Evolutionary conservation across 2,113 vertebrate genomes (phyloP), one percentile per base, ranked within the genome.

Genomic region (Amphiprion percula): DNA sequence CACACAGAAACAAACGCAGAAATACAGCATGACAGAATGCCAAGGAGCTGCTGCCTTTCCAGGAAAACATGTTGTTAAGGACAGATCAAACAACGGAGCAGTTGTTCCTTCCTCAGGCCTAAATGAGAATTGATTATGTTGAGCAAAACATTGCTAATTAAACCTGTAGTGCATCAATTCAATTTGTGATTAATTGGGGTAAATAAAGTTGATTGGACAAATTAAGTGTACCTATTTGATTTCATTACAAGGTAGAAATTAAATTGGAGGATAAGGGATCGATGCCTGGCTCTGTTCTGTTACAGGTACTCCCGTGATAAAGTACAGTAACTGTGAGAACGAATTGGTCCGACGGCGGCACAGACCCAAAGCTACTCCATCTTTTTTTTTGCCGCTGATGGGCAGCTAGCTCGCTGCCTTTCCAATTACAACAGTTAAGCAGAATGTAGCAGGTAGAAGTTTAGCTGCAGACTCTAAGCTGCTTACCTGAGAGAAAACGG

Each of bases 161-260:
- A 91, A 91, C 77, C 87, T 72, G 88, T 77, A 79, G 88, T 73
- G 83, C 88, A 87, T 90, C 88, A 87, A 91, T 92, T 90, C 72
- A 80, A 78, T 82, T 83, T 89, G 90, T 82, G 92, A 94, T 92
- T 93, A 93, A 94, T 92, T 88, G 82, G 74, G 64, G 63, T 91
- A 90, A 93, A 90, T 93, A 87, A 84, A 89, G 83, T 88, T 92
- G 91, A 94, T 93, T 89, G 87, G 87, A 90, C 83, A 92, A 95
- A 94, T 90, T 78, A 90, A 91, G 91, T 90, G 82, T 60, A 85
- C 81, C 82, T 77, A 90, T 91, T 92, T 88, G 82, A 90, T 93
- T 93, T 89, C 85, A 93, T 92, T 92, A 92, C 82, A n/a, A 49
- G 58, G 68, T 66, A 75, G 90, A 93, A 89, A 93, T 93, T 86